Evolutionary conservation across 2,797 vertebrate genomes (phyloP).

Genomic region (Hipposideros larvatus): DNA sequence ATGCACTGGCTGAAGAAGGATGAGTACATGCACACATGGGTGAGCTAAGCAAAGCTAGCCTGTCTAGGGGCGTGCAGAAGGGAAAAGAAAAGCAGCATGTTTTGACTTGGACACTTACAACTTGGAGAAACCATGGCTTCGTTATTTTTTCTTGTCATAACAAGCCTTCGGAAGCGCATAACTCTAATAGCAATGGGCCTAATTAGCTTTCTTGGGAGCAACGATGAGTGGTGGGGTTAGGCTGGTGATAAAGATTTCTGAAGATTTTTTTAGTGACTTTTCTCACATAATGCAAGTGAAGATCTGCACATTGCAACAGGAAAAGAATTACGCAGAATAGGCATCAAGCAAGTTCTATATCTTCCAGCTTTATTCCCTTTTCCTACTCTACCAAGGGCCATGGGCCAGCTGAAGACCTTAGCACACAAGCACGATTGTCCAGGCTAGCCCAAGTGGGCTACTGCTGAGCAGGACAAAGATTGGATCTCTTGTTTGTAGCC

Average conservation of each 20-base stretch:
- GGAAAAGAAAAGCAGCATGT: conserved; percentile 42
- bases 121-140: conserved; percentile 58
- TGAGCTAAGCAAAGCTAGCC: neutral
- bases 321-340: neutral
- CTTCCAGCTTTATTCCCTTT: conserved; percentile 22
- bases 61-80: neutral
- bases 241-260: conserved; percentile 67
- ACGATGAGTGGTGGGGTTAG: conserved; percentile 17
- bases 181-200: conserved; percentile 64
- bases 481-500: neutral
- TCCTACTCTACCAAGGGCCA: neutral
- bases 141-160: conserved; percentile 80
- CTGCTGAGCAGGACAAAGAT: neutral
- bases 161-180: conserved; percentile 59
- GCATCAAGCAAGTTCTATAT: neutral
- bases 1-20: neutral
- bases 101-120: conserved; percentile 74
- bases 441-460: neutral
- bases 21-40: neutral
- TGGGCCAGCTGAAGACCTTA: neutral
- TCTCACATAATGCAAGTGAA: conserved; percentile 64
- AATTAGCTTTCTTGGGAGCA: conserved; percentile 74
- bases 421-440: neutral
- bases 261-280: conserved; percentile 41
- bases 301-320: conserved; percentile 9